phyloP scores from a whole-genome alignment of 2,113 vertebrate genomes.

The Microcebus murinus region DNA sequence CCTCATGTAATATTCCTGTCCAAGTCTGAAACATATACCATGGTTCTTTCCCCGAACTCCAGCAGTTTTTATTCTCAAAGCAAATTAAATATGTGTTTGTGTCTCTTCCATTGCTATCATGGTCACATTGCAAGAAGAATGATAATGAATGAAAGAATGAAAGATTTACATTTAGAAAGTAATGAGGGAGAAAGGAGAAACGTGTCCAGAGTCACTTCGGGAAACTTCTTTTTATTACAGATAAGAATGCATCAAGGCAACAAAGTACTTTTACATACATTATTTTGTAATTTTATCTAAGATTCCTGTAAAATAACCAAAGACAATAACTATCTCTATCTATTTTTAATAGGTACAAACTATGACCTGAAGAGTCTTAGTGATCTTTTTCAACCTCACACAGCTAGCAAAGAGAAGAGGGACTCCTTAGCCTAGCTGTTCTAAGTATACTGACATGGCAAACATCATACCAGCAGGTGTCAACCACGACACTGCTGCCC shows the following conservation, averaged over 20 bases:
- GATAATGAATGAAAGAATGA: neutral
- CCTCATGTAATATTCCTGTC: neutral
- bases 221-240: neutral
- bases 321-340: neutral
- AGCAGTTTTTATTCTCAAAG: slow-evolving; percentile 26
- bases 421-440: neutral
- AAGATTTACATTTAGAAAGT: slow-evolving; percentile 20
- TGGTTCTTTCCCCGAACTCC: neutral
- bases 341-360: neutral
- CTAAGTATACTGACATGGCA: neutral
- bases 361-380: neutral
- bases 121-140: neutral
- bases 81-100: neutral
- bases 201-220: neutral
- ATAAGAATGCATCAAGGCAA: neutral
- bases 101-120: neutral
- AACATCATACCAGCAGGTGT: neutral
- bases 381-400: neutral
- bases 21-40: neutral
- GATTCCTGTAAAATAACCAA: neutral
- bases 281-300: slow-evolving; percentile 29
- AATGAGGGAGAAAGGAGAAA: neutral
- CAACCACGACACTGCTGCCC: neutral
- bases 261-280: neutral
- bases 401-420: neutral